Evolutionary conservation across 2,113 vertebrate species (phyloP), one percentile per base, ranked within the genome.

Genomic region (Notothenia coriiceps): DNA sequence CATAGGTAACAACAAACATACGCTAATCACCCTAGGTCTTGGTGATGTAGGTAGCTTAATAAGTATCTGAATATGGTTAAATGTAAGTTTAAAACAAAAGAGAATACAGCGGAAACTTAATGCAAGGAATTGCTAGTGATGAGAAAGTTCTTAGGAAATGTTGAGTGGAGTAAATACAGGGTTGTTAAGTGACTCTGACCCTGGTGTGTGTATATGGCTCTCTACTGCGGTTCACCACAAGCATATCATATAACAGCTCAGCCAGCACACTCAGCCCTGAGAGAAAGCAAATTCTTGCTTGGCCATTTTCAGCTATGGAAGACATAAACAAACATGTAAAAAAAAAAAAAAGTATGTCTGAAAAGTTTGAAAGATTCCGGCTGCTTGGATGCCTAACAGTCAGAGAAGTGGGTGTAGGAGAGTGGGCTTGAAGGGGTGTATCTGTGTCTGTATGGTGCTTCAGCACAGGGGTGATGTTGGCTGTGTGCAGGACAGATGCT

Each of bases 181-280:
- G 80, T 76, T 72, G 72, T 84, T 78, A 87, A 87, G 83, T 75
- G 78, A 79, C 76, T 88, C 77, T 67, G 78, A 85, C 70, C 63
- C 74, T 15, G 49, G 61, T 74, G 86, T 75, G 87, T 83, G 84
- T 82, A 77, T 70, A 69, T 66, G 75, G 63, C 83, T 81, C 81
- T 70, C 60, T 74, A 18, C 83, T 93, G 94, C 43, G 93, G 93
- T 87, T 94, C 84, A 91, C 93, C 93, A 86, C 91, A 93, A 82
- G 82, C 52, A 14, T 91, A 91, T 95, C 90, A 79, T 67, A 88
- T 94, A 88, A 93, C 92, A 85, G 69, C 84, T 72, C 75, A 88
- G 80, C 68, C 76, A 71, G 67, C 74, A 64, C 82, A 74, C 76
- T 80, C 70, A 74, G 60, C 33, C 63, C 52, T 51, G 80, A 40